Evolutionary conservation across 1,140 invertebrate genomes (phyloP), one percentile per base, ranked within the genome.

Genomic region (Delia radicum): DNA sequence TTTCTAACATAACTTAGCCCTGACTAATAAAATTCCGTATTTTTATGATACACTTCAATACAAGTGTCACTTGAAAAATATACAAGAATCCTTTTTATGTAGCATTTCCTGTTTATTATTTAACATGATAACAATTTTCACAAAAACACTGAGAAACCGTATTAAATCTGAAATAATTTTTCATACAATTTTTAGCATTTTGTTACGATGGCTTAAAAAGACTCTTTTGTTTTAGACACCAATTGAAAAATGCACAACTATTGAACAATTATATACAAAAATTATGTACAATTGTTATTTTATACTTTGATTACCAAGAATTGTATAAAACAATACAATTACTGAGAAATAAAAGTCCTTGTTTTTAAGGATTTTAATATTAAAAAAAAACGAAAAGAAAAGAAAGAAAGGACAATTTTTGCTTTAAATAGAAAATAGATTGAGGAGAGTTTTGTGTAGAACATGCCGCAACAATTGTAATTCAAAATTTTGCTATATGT

Each of bases 171-270:
- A 65, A 65, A 65, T 15, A 29, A 21, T 65, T 65, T 65, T 6
- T n/a, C n/a, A n/a, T n/a, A n/a, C n/a, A n/a, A n/a, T n/a, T n/a
- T n/a, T n/a, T n/a, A n/a, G 6, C 28, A 65, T 29, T 65, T 65
- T 7, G 62, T 65, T 65, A 65, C 29, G 62, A 26, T 65, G 62
- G 62, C 62, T 65, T 65, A 65, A 65, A 65, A 65, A 15, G 37
- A 42, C 12, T 42, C 37, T 42, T 15, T 42, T 42, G 37, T 42
- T 5, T 42, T 5, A n/a, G n/a, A n/a, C n/a, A n/a, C n/a, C n/a
- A n/a, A 42, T 42, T 42, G 4, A 42, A 42, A 42, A 42, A 31
- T 31, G 13, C 13, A 31, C 27, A 65, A 29, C n/a, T n/a, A n/a
- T n/a, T 28, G 3, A 31, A 26, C 37, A 42, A n/a, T n/a, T n/a